Conservation (phyloP, 1,140 invertebrate genomes). For the Ostrea edulis region DNA sequence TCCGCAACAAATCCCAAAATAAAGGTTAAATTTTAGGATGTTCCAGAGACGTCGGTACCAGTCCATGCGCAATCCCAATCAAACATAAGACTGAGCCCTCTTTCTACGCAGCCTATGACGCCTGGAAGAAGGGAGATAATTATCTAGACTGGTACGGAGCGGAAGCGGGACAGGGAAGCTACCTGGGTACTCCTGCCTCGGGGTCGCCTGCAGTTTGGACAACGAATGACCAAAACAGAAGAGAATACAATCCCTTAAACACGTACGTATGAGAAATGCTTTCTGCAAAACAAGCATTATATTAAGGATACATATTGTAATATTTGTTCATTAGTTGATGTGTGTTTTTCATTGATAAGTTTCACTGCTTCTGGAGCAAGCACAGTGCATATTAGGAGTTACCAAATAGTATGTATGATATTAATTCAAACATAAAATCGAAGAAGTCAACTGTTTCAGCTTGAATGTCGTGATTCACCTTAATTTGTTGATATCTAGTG, state of each 20-base stretch:
- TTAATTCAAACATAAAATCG: too few species aligned
- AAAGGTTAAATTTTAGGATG: not conserved
- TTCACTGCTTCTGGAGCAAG: too few species aligned
- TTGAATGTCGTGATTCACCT: too few species aligned
- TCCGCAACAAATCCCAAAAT: too few species aligned
- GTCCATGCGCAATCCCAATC: conserved; percentile 25
- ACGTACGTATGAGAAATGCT: conserved; percentile 54
- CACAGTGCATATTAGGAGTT: too few species aligned
- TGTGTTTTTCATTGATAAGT: too few species aligned
- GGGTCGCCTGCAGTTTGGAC: conserved; percentile 80
- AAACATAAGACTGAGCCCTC: not conserved
- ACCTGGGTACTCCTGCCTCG: conserved; percentile 67
- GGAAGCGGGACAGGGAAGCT: conserved; percentile 76
- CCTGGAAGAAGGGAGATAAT: conserved; percentile 78
- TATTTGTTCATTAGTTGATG: too few species aligned
- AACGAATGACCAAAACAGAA: conserved; percentile 68
- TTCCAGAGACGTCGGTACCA: not conserved
- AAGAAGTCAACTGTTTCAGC: too few species aligned
- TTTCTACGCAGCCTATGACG: conserved; percentile 76
- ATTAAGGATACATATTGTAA: too few species aligned
- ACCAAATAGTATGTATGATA: too few species aligned
- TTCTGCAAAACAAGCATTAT: not conserved
- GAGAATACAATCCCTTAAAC: conserved; percentile 50
- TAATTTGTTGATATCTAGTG: too few species aligned
- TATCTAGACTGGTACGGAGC: conserved; percentile 79